Conservation (phyloP, 2,113 vertebrate species). For the Cyrtonyx montezumae region DNA sequence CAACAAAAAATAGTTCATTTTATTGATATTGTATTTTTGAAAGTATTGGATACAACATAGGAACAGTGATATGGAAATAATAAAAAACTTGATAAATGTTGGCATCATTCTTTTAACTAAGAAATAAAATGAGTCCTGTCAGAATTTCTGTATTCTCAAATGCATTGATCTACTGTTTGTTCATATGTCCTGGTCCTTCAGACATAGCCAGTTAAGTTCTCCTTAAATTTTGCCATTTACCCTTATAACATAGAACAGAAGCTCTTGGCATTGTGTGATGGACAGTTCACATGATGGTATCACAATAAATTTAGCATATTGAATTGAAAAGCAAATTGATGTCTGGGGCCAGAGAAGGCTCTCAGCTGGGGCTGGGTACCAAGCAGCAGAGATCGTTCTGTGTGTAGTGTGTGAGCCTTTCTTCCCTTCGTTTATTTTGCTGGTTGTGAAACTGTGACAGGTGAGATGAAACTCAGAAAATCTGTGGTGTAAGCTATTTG, state of each 20-base stretch:
- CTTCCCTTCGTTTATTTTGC: neutral
- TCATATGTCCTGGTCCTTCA: neutral
- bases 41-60: neutral
- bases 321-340: neutral
- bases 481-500: neutral
- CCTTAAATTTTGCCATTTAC: neutral
- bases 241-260: rapidly evolving
- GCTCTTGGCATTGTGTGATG: neutral
- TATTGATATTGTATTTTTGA: neutral
- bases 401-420: rapidly evolving
- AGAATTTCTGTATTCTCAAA: neutral
- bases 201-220: neutral
- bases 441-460: rapidly evolving
- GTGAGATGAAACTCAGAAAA: neutral
- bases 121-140: neutral
- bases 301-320: neutral
- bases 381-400: neutral
- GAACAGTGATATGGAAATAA: neutral
- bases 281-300: neutral
- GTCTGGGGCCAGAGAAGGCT: neutral
- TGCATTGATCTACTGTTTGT: neutral
- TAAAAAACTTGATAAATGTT: neutral
- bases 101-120: neutral
- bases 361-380: neutral
- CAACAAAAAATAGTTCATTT: neutral